Base-by-base conservation (phyloP, 2,797 vertebrate genomes). In the Lagodon rhomboides region DNA sequence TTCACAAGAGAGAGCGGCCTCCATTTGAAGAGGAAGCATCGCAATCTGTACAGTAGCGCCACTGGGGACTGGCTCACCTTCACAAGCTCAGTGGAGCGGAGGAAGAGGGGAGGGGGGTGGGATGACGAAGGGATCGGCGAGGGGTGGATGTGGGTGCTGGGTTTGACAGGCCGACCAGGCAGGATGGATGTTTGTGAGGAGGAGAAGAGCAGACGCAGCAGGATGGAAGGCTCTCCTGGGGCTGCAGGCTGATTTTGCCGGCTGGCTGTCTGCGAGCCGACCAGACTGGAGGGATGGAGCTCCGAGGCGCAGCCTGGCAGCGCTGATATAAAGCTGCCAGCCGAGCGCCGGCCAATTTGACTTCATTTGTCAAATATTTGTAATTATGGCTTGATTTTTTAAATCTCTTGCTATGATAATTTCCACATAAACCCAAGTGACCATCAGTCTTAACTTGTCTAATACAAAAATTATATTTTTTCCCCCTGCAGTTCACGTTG, bases 11-110 rank as follows among this genome's bases (percentile, higher is more conserved):
- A 89, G 89, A 89, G 64, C 49, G 55, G 80, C 68, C 61, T 87
- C 83, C 79, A 80, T 93, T 89, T 87, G 74, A 91, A 80, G 59
- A 85, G 87, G 90, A 92, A 86, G 83, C 69, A 79, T 78, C 78
- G 88, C 91, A 94, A 93, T 93, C 90, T 94, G 92, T 94, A 92
- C 87, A 83, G 87, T 82, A 59, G 80, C 49, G 86, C 80, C 94
- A 79, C 87, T 68, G 80, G 93, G 89, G 90, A 93, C 79, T 81
- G 85, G 83, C 90, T 94, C 94, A 94, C 94, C 94, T 94, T 94
- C 92, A 93, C 83, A 64, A 85, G 91, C 85, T 88, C 85, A 92
- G 86, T 87, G 82, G 89, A 93, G 92, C 89, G 62, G 73, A 89
- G 87, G 87, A 93, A 81, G 83, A 89, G 22, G 49, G 58, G 66